phyloP scores from a whole-genome alignment of 1,140 invertebrate species.

The Meloidogyne hapla region DNA sequence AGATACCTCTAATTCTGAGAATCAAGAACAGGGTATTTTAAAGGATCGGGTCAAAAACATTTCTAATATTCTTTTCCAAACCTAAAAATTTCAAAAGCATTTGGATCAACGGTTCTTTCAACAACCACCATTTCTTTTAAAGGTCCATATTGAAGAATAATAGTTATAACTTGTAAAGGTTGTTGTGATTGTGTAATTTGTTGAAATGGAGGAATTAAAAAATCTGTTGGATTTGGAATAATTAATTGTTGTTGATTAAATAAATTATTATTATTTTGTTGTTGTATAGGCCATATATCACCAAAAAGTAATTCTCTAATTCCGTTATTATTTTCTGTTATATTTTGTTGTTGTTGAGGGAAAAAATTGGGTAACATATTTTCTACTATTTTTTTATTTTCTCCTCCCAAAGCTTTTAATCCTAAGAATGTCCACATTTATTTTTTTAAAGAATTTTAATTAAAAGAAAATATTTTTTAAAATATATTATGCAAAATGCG shows the following conservation, averaged over 20 bases:
- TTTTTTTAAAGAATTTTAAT: neutral
- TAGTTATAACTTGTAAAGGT: constrained; percentile 36
- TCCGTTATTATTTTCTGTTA: neutral
- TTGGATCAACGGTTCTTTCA: constrained; percentile 47
- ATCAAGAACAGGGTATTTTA: too few relatives aligned
- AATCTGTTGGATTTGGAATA: neutral
- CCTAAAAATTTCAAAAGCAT: constrained; percentile 26
- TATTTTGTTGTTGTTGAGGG: constrained; percentile 4
- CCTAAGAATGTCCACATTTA: constrained; percentile 5
- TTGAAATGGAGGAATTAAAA: neutral
- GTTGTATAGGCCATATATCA: neutral
- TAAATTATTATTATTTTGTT: neutral
- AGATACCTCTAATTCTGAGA: too few relatives aligned
- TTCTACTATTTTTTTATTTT: neutral
- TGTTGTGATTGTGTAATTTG: constrained; percentile 16
- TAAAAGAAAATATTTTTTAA: neutral
- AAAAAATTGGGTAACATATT: constrained; percentile 2
- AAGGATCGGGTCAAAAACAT: too few relatives aligned
- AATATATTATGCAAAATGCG: neutral
- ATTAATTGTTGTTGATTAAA: constrained; percentile 1
- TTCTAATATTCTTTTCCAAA: constrained; percentile 28
- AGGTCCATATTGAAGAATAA: constrained; percentile 55
- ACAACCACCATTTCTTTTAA: constrained; percentile 52
- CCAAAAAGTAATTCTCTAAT: constrained; percentile 5
- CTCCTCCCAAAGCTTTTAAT: neutral